phyloP scores from a whole-genome alignment of 2,797 vertebrate genomes.

The Sebastes hubbsi region DNA sequence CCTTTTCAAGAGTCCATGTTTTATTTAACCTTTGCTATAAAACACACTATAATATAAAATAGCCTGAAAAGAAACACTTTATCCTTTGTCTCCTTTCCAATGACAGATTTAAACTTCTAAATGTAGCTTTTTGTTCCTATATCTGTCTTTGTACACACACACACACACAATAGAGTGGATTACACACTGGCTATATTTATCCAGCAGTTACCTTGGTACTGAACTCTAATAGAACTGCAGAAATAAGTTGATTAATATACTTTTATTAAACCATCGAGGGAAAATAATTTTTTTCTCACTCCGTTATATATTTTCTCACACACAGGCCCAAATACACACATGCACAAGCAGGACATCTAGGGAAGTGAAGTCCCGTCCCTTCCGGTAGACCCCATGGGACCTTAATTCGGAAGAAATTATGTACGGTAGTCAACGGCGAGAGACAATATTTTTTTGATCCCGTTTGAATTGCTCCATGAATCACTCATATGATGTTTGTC shows the following conservation, averaged over 20 bases:
- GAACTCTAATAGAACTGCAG: background rate
- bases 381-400: too few species aligned
- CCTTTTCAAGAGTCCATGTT: background rate
- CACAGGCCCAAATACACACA: too few species aligned
- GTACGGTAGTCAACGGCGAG: too few species aligned
- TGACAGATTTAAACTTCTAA: conserved; percentile 25
- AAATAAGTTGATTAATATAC: background rate
- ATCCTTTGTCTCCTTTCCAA: background rate
- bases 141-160: background rate
- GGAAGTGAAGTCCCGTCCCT: too few species aligned
- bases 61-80: conserved; percentile 28
- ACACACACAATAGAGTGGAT: background rate
- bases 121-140: background rate
- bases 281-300: too few species aligned
- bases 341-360: too few species aligned
- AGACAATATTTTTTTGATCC: too few species aligned
- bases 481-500: too few species aligned
- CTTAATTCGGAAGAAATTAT: too few species aligned
- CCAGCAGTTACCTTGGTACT: background rate
- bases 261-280: too few species aligned
- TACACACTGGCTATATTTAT: background rate
- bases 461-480: too few species aligned
- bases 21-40: conserved; percentile 25
- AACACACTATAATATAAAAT: conserved; percentile 14
- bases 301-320: too few species aligned